phyloP scores from a whole-genome alignment of 2,113 vertebrate genomes.

The Aythya baeri region DNA sequence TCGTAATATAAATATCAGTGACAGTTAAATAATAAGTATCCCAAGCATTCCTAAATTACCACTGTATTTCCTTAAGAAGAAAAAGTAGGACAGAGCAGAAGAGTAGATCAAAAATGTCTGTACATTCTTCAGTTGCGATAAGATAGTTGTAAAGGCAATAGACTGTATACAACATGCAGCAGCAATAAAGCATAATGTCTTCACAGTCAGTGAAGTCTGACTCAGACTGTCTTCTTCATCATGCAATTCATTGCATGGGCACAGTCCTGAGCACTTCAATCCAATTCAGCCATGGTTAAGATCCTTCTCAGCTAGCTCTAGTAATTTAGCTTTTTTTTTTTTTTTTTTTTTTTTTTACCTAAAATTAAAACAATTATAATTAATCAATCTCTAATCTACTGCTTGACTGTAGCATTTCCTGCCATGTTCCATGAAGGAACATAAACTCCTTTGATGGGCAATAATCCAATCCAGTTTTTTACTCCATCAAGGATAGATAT shows the following conservation, averaged over 20 bases:
- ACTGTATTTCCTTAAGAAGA: background rate
- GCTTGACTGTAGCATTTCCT: background rate
- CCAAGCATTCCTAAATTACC: background rate
- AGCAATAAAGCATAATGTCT: background rate
- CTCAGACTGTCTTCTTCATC: background rate
- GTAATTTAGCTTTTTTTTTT: background rate
- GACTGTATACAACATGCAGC: background rate
- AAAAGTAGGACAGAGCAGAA: background rate
- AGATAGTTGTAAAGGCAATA: background rate
- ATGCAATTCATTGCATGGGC: background rate
- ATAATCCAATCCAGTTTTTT: background rate
- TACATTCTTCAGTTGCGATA: background rate
- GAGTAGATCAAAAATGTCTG: background rate
- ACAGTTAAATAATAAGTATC: background rate
- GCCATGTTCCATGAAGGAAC: background rate
- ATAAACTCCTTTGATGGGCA: background rate
- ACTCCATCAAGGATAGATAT: background rate
- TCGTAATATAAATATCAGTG: background rate
- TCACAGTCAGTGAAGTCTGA: background rate
- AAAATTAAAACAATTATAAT: background rate
- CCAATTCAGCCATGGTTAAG: background rate
- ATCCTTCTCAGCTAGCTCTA: background rate
- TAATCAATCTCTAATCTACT: background rate
- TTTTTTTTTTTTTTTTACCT: background rate
- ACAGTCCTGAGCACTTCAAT: background rate